These are phyloP conservation scores for Athene cunicularia DNA, from an alignment of 2,113 vertebrate species.

Conservation along the genomic window DNA sequence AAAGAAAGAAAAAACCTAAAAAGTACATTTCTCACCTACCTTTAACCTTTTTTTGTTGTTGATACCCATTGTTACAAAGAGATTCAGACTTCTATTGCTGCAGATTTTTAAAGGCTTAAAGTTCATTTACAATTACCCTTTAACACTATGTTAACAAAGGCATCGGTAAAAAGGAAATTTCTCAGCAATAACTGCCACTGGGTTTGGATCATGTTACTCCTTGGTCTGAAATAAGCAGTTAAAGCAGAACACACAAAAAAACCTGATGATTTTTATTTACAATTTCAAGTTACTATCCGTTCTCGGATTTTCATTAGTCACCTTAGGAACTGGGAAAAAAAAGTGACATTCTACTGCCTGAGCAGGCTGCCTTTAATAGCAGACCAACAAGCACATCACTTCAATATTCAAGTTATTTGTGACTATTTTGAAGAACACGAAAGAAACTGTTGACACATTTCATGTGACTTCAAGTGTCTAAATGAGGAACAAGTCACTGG, in stretches of 20 bases:
- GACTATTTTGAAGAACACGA: background rate
- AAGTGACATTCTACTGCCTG: background rate
- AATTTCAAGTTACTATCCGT: background rate
- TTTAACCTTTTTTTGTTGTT: background rate
- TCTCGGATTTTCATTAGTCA: background rate
- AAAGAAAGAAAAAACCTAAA: background rate
- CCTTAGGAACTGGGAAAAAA: background rate
- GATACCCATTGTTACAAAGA: background rate
- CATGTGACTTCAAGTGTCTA: background rate
- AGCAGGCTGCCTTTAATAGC: background rate
- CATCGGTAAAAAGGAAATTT: background rate
- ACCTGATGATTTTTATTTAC: background rate
- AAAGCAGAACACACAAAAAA: background rate
- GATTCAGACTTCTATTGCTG: background rate
- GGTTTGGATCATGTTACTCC: background rate
- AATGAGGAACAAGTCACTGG: background rate
- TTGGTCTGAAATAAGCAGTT: background rate
- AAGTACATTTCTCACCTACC: background rate
- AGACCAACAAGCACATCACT: background rate
- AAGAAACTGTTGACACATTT: background rate
- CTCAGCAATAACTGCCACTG: background rate
- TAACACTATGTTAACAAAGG: background rate
- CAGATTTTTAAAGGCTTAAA: background rate
- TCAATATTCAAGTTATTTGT: background rate
- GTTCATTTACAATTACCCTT: background rate